Percentiles rank a stretch among this genome's conserved stretches.
Conservation (phyloP, 2,113 vertebrate genomes). For the Nothoprocta pentlandii region DNA sequence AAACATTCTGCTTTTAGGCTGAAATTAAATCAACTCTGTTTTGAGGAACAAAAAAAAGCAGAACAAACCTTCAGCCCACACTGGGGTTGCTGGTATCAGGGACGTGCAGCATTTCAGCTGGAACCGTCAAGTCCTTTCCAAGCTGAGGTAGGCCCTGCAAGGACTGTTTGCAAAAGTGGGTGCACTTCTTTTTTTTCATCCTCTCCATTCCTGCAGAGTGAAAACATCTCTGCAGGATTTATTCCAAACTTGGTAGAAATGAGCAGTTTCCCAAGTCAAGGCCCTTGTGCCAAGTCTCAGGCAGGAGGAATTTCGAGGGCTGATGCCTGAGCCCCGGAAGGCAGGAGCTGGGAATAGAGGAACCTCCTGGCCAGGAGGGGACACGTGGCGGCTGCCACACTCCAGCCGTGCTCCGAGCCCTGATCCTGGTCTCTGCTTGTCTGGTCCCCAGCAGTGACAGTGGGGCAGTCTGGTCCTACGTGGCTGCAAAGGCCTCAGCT, state of each 20-base stretch:
- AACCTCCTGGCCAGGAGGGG: neutral
- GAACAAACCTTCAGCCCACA: neutral
- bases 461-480: fast-evolving
- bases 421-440: neutral
- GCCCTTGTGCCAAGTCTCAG: neutral
- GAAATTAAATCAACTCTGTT: constrained; percentile 25
- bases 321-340: neutral
- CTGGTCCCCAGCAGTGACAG: neutral
- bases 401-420: neutral
- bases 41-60: neutral
- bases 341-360: neutral
- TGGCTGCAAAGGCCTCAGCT: neutral
- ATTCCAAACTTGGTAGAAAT: constrained; percentile 52
- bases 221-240: neutral
- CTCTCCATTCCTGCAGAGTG: constrained; percentile 3
- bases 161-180: neutral
- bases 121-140: neutral
- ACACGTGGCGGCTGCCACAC: neutral
- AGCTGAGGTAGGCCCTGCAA: neutral
- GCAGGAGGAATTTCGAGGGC: constrained; percentile 10
- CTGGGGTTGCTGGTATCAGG: neutral
- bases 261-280: neutral
- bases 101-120: neutral
- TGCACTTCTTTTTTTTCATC: neutral
- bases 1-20: neutral